Conservation (phyloP, 2,888 invertebrate genomes). For the Blomia tropicalis region DNA sequence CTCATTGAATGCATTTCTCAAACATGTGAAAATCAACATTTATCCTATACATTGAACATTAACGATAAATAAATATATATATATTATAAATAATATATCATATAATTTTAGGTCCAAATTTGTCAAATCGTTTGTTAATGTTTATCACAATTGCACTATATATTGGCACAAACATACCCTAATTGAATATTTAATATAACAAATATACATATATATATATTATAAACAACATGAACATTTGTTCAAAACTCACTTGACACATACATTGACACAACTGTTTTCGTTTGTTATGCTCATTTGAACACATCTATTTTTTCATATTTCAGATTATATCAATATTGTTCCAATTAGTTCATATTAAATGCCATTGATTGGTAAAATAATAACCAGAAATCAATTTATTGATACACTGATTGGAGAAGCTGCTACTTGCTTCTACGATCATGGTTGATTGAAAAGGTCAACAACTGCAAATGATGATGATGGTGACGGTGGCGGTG, state of each 20-base stretch:
- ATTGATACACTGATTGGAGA: no score
- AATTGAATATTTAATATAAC: background rate
- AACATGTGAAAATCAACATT: no score
- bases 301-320: slow-evolving; percentile 6
- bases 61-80: no score
- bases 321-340: background rate
- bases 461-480: no score
- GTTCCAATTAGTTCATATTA: background rate
- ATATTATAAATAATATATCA: background rate
- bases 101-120: slow-evolving; percentile 10
- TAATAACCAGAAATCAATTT: no score
- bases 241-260: background rate
- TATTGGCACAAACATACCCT: background rate
- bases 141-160: slow-evolving; percentile 4
- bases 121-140: background rate
- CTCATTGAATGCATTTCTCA: no score
- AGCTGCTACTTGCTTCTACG: no score
- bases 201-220: no score
- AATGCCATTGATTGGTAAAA: background rate
- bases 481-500: no score
- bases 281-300: slow-evolving; percentile 8
- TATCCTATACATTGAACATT: no score
- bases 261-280: background rate
- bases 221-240: no score
- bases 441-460: no score